Conservation (phyloP, 1,140 invertebrate species). For the Psix sp. region DNA sequence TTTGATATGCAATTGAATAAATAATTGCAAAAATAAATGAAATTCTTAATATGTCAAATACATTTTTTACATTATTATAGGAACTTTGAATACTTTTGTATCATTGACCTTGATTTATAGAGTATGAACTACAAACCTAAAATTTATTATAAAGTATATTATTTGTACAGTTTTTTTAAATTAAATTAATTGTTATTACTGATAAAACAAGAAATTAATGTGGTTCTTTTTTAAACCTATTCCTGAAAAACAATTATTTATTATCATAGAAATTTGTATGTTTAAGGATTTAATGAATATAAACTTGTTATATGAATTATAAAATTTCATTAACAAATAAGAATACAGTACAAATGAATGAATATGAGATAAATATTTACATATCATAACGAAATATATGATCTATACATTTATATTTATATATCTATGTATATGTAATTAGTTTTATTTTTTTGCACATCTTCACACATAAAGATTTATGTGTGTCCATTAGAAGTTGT, state of each 20-base stretch:
- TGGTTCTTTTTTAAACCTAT: no score
- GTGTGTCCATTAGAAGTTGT: conserved; percentile 48
- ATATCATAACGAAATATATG: conserved; percentile 31
- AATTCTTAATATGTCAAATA: no score
- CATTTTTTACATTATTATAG: no score
- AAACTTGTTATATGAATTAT: conserved; percentile 20
- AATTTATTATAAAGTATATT: conserved; percentile 50
- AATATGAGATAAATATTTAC: conserved; percentile 45
- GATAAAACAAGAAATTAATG: conserved; percentile 13
- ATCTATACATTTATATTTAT: conserved; percentile 2
- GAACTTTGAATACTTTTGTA: no score
- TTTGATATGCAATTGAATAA: no score
- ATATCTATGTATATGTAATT: no score
- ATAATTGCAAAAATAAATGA: no score
- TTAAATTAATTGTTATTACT: conserved; percentile 57
- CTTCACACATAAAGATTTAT: conserved; percentile 17
- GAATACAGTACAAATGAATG: conserved; percentile 10
- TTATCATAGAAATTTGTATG: no score
- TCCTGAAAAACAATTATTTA: no score
- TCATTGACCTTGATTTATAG: conserved; percentile 33
- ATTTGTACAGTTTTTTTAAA: conserved; percentile 57
- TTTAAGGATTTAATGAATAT: no score
- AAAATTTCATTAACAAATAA: conserved; percentile 46
- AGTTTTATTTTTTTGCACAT: no score
- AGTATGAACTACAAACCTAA: conserved; percentile 34